A percentile compares a stretch with the other conserved stretches of the same genome.
These are phyloP conservation scores for Argyrosomus regius DNA, from an alignment of 2,797 vertebrate species.

Conservation along the genomic window DNA sequence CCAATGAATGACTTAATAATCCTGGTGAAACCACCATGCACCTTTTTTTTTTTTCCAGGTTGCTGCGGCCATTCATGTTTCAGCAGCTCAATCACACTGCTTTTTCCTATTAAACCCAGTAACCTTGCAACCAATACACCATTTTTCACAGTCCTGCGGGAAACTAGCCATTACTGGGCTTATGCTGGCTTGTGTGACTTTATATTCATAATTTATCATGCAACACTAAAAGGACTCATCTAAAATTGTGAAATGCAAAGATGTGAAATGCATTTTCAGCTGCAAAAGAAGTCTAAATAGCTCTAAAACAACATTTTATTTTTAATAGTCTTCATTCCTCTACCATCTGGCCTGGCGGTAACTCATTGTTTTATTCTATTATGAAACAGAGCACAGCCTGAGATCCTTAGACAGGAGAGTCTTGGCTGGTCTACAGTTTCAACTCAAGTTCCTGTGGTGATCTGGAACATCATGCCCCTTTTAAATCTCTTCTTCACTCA, in stretches of 20 bases:
- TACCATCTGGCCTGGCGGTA: constrained; percentile 48
- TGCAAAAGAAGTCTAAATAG: neutral
- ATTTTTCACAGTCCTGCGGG: constrained; percentile 10
- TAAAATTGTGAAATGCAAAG: neutral
- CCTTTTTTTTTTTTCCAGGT: constrained; percentile 22
- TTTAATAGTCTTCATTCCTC: constrained; percentile 14
- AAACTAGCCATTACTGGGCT: constrained; percentile 20
- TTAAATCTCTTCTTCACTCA: constrained; percentile 13
- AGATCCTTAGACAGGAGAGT: constrained; percentile 52
- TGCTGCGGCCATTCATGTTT: constrained; percentile 52
- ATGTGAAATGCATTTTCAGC: neutral
- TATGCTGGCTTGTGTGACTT: neutral
- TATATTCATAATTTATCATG: constrained; percentile 26
- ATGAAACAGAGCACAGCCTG: constrained; percentile 50
- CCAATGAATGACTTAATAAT: constrained; percentile 35
- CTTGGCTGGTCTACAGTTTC: constrained; percentile 47
- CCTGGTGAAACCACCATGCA: constrained; percentile 17
- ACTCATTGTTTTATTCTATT: constrained; percentile 55
- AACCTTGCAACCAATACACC: constrained; percentile 13
- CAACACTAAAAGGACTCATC: neutral
- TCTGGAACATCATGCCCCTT: constrained; percentile 38
- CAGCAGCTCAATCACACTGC: constrained; percentile 28
- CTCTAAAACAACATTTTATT: constrained; percentile 16
- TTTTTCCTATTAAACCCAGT: constrained; percentile 46
- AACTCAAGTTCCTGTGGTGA: constrained; percentile 53